Percentiles rank a stretch among this genome's conserved stretches.
Conservation (phyloP, 2,113 vertebrate genomes). For the Eulemur rufifrons region DNA sequence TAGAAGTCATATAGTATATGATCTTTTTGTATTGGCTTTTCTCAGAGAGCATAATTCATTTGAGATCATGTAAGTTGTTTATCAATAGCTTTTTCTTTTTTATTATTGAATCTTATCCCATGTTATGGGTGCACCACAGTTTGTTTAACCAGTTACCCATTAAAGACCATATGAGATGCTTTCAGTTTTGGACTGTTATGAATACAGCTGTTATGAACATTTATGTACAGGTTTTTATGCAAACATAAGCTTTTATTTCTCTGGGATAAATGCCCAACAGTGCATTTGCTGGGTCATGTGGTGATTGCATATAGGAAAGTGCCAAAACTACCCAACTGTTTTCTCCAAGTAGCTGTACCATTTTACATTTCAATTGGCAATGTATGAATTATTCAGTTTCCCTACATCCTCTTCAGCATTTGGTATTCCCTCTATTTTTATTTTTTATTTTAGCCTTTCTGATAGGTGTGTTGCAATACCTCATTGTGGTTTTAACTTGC, state of each 20-base stretch:
- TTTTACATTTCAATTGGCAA: neutral
- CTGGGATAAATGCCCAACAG: neutral
- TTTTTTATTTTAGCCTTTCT: neutral
- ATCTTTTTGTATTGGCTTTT: neutral
- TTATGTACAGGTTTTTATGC: neutral
- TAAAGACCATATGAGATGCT: neutral
- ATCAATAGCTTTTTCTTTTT: neutral
- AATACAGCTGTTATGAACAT: neutral
- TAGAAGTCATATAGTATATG: neutral
- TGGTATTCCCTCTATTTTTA: neutral
- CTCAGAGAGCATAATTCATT: neutral
- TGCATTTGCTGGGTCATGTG: neutral
- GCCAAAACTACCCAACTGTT: neutral
- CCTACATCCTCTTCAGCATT: neutral
- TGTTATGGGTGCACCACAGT: neutral
- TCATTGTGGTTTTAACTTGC: neutral
- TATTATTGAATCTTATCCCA: neutral
- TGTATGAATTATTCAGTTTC: neutral
- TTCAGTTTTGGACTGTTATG: neutral
- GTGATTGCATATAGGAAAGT: neutral
- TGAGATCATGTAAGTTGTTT: neutral
- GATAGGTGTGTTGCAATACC: neutral
- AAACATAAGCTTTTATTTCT: neutral
- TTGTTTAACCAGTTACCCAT: neutral
- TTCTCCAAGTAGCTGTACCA: neutral